These are phyloP conservation scores for Strigamia transsilvanica DNA, from an alignment of 2,888 invertebrate species.

Conservation along the genomic window DNA sequence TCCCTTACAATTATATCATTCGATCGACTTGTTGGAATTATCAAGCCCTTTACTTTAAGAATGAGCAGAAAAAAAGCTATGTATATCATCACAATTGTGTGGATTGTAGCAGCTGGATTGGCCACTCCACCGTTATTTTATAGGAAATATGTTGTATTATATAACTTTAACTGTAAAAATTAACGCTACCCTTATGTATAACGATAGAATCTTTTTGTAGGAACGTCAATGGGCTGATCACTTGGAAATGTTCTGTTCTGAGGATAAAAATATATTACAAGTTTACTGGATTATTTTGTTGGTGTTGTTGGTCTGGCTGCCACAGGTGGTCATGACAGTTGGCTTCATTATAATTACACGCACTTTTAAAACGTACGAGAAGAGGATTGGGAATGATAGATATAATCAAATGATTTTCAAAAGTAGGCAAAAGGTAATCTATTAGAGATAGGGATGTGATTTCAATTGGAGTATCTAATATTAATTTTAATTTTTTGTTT, in stretches of 20 bases:
- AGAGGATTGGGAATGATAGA: background rate
- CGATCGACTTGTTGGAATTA: conserved; percentile 13
- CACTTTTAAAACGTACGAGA: conserved; percentile 1
- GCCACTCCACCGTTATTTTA: background rate
- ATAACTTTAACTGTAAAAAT: background rate
- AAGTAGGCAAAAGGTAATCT: conserved; percentile 2
- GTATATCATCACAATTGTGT: background rate
- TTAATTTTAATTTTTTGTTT: background rate
- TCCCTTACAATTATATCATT: conserved; percentile 25
- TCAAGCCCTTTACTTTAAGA: background rate
- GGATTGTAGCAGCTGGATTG: background rate
- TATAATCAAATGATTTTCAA: background rate
- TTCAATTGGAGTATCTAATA: background rate
- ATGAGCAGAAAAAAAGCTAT: background rate
- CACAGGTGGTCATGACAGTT: background rate
- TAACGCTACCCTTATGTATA: background rate
- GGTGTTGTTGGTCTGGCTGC: background rate
- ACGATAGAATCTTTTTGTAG: background rate
- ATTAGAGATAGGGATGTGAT: background rate
- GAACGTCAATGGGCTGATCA: conserved; percentile 35
- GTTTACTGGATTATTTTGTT: conserved; percentile 23
- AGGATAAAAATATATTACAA: background rate
- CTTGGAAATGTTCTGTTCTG: background rate
- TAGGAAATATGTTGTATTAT: background rate
- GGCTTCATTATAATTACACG: background rate